phyloP scores from a whole-genome alignment of 2,113 vertebrate species.

The Hirundichthys speculiger region DNA sequence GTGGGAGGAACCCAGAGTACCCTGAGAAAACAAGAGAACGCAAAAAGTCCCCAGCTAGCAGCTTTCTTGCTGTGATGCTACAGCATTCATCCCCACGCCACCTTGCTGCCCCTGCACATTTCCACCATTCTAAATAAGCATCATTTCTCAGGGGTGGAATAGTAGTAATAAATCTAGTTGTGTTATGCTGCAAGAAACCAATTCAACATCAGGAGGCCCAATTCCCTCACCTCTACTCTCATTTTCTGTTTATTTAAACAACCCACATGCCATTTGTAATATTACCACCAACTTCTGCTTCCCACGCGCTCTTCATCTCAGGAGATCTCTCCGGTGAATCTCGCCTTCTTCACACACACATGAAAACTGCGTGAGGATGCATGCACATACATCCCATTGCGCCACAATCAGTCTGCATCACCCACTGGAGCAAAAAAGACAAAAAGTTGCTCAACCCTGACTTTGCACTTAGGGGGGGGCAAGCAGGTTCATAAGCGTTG shows the following conservation, averaged over 20 bases:
- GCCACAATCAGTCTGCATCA: conserved; percentile 52
- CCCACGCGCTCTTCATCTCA: not conserved
- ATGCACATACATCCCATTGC: conserved; percentile 23
- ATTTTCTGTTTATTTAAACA: conserved; percentile 37
- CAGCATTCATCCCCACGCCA: no score
- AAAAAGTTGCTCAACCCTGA: conserved; percentile 69
- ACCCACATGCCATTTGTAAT: conserved; percentile 19
- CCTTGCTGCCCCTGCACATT: not conserved
- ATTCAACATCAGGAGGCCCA: conserved; percentile 1
- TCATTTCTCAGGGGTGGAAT: not conserved
- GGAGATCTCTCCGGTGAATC: not conserved
- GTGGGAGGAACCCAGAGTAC: no score
- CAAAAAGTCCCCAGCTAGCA: no score
- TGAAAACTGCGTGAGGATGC: conserved; percentile 1
- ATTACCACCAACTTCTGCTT: conserved; percentile 20
- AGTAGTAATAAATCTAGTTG: conserved; percentile 7
- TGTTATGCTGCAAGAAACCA: conserved; percentile 10
- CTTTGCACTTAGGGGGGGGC: conserved; percentile 36
- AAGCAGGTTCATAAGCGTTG: conserved; percentile 59
- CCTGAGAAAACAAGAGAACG: no score
- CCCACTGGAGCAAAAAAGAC: conserved; percentile 63
- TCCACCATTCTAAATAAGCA: conserved; percentile 8
- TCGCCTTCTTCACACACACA: conserved; percentile 1
- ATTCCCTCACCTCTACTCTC: conserved; percentile 13
- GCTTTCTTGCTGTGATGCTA: no score